Base-by-base conservation (phyloP, 2,797 vertebrate species). In the Oreonectes daqikongensis region DNA sequence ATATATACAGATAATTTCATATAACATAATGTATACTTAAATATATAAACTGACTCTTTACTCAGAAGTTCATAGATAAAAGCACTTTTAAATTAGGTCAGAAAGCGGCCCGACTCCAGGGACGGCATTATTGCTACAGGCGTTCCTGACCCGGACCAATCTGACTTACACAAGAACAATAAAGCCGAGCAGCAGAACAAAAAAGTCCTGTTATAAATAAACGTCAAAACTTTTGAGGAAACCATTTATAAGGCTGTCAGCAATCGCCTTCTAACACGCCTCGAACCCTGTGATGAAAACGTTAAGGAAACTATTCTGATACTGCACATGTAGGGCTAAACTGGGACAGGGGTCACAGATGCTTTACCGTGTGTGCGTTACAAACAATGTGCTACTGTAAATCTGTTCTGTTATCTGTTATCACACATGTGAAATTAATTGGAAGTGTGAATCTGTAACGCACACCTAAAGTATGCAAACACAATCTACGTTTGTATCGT, bases 151-250 rank as follows among this genome's bases (percentile, higher is more conserved):
- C 80, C 69, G 46, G 28, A 53, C 32, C 77, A 68, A 78, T 79
- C 71, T 55, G 53, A 63, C 72, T 79, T 64, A 77, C 79, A 81
- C 70, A 15, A 75, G 78, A 77, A 84, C 82, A 81, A 84, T 81
- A 84, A 75, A 68, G 53, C 46, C 14, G 26, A 74, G 65, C 22
- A 17, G n/a, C 53, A 60, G 30, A 73, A 61, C 53, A 52, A 61
- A 60, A 69, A 79, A 81, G 61, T 77, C 52, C n/a, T 15, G 60
- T 74, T 84, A 81, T 84, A 81, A 84, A 84, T 84, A 81, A 79
- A 79, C 17, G 77, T 77, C 78, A 79, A 71, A 81, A 79, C 69
- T 64, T 72, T 50, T 76, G 64, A 78, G 72, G 72, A 76, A 78
- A 48, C 57, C 55, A 79, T 83, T 75, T 69, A 83, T 81, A 81